phyloP scores from a whole-genome alignment of 2,888 invertebrate species.

The Sarcophaga variegata region DNA sequence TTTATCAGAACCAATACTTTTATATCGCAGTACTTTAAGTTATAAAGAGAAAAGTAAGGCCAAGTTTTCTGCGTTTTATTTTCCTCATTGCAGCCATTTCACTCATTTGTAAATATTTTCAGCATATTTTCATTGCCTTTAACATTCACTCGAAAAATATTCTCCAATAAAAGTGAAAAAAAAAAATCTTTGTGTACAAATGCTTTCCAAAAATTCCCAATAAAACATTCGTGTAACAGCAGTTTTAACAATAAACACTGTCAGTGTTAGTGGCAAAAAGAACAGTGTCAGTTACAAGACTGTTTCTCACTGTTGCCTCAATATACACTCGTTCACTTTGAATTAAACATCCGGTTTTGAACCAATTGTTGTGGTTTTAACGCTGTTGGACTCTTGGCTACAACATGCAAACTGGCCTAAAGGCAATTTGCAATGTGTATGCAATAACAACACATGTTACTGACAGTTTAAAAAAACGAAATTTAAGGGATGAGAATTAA shows the following conservation, averaged over 20 bases:
- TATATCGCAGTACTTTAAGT: no score
- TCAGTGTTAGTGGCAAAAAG: background rate
- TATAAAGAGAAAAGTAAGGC: no score
- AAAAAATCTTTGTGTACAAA: no score
- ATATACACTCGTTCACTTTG: background rate
- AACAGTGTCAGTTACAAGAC: background rate
- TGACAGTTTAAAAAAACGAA: background rate
- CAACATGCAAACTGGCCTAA: background rate
- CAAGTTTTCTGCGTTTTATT: no score
- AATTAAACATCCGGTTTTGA: background rate
- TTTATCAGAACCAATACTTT: no score
- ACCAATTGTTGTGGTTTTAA: constrained; percentile 10
- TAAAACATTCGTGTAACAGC: background rate
- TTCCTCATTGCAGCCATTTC: no score
- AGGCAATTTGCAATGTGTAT: background rate
- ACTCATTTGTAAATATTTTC: no score
- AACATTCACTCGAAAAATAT: background rate
- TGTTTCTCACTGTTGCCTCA: background rate
- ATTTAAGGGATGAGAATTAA: background rate
- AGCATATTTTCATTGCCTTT: background rate
- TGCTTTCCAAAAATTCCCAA: no score
- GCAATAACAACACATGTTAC: background rate
- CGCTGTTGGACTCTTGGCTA: background rate
- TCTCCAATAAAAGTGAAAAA: background rate
- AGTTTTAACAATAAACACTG: background rate